Evolutionary conservation across 1,140 invertebrate genomes (phyloP).

Genomic region (Drosophila athabasca): DNA sequence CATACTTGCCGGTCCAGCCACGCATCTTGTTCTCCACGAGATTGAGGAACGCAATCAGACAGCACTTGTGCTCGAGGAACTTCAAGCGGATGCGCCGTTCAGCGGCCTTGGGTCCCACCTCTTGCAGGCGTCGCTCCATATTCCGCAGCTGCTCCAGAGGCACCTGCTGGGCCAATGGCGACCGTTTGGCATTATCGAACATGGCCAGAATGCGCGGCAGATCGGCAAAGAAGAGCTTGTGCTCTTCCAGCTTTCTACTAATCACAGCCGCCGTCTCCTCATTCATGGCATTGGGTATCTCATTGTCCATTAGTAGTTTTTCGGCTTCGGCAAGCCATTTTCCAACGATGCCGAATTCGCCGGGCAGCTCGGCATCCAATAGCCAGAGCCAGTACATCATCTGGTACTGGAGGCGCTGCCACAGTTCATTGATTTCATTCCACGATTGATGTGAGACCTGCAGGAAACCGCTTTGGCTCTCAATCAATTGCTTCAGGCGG

Average conservation of each 20-base stretch:
- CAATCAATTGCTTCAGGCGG: constrained; percentile 90
- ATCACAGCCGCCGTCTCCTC: constrained; percentile 94
- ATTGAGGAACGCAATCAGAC: constrained; percentile 94
- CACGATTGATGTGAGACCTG: constrained; percentile 92
- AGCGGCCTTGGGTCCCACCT: constrained; percentile 88
- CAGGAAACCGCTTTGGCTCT: constrained; percentile 89
- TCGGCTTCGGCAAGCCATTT: constrained; percentile 95
- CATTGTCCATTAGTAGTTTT: constrained; percentile 91
- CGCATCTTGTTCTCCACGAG: constrained; percentile 94
- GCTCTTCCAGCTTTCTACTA: constrained; percentile 94
- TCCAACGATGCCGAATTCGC: constrained; percentile 92
- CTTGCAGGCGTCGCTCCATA: constrained; percentile 90
- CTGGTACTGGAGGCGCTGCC: constrained; percentile 90
- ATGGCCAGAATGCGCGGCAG: constrained; percentile 90
- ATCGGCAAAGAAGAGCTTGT: constrained; percentile 94
- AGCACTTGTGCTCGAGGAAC: constrained; percentile 96
- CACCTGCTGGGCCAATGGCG: constrained; percentile 87
- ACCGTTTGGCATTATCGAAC: constrained; percentile 88
- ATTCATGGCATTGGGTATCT: constrained; percentile 92
- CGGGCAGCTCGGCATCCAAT: constrained; percentile 92
- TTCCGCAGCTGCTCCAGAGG: constrained; percentile 91
- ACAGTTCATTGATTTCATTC: constrained; percentile 90
- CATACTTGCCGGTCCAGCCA: constrained; percentile 95
- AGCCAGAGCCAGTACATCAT: constrained; percentile 93
- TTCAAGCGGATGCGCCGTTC: constrained; percentile 92